Evolutionary conservation across 2,888 invertebrate species (phyloP).

Genomic region (Brachylomia viminalis): DNA sequence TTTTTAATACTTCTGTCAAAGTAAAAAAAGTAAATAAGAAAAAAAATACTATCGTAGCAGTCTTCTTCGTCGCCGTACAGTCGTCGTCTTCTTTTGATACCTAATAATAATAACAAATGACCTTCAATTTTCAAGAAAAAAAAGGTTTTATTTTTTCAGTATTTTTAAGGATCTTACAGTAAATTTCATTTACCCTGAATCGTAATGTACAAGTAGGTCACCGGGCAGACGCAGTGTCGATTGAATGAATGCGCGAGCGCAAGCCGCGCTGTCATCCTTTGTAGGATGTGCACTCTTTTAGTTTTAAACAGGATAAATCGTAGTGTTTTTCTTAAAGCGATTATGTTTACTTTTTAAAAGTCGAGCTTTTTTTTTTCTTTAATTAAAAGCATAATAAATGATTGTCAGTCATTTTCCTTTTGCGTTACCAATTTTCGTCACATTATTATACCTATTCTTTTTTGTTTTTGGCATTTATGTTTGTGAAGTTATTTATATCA

Average conservation of each 20-base stretch:
- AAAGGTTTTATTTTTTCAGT: background rate
- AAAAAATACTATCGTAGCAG: background rate
- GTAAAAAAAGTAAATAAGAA: background rate
- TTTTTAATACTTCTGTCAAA: background rate
- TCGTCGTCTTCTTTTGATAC: background rate
- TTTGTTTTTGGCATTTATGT: too few species aligned
- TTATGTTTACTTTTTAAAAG: background rate
- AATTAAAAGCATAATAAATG: background rate
- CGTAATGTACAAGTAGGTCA: conserved; percentile 80
- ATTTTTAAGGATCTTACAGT: conserved; percentile 6
- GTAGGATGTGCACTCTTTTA: conserved; percentile 65
- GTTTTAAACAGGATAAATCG: conserved; percentile 34
- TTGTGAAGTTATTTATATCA: background rate
- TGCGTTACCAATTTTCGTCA: background rate
- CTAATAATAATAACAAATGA: background rate
- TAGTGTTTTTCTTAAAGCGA: background rate
- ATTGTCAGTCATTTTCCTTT: background rate
- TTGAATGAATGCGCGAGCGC: conserved; percentile 87
- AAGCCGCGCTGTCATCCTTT: conserved; percentile 76
- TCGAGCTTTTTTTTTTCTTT: background rate
- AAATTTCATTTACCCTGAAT: conserved; percentile 57
- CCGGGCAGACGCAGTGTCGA: conserved; percentile 75
- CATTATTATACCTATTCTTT: background rate
- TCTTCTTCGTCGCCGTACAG: background rate
- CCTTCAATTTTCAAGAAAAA: background rate